These are phyloP conservation scores for Andrena bicolor DNA, from an alignment of 2,888 invertebrate genomes.

Conservation along the genomic window DNA sequence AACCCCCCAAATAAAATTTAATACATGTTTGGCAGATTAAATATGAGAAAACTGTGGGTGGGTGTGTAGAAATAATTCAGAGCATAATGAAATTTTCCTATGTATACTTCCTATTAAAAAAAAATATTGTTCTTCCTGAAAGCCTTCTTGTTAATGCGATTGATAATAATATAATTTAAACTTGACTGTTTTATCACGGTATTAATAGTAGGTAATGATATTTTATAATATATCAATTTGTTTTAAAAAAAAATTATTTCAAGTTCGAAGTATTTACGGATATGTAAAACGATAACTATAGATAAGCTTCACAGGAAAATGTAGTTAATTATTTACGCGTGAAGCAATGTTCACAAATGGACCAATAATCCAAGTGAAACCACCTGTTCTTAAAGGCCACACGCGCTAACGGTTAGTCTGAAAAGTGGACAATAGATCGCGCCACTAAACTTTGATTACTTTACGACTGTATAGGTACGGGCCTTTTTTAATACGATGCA, in stretches of 20 bases:
- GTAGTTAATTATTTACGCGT: not conserved
- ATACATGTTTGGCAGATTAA: not conserved
- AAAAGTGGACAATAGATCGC: slow-evolving; percentile 40
- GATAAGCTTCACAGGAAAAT: not conserved
- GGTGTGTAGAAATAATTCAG: not conserved
- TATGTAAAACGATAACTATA: not conserved
- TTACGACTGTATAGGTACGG: not conserved
- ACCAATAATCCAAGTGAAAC: slow-evolving; percentile 36
- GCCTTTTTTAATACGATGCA: not conserved
- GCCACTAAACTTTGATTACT: slow-evolving; percentile 43
- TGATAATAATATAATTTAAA: not conserved
- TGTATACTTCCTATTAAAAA: too few species aligned
- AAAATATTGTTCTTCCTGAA: too few species aligned
- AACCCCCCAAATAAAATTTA: too few species aligned
- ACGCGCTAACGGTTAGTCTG: slow-evolving; percentile 6
- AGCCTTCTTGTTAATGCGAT: too few species aligned
- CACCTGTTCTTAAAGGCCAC: slow-evolving; percentile 27
- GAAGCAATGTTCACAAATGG: slow-evolving; percentile 27
- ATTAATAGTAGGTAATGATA: too few species aligned
- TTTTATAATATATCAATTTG: not conserved
- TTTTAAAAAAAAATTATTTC: not conserved
- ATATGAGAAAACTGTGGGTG: not conserved
- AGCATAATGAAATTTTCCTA: not conserved
- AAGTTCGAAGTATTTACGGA: not conserved
- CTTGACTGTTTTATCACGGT: not conserved